Evolutionary conservation across 2,888 invertebrate genomes (phyloP).

Genomic region (Fabriciana adippe): DNA sequence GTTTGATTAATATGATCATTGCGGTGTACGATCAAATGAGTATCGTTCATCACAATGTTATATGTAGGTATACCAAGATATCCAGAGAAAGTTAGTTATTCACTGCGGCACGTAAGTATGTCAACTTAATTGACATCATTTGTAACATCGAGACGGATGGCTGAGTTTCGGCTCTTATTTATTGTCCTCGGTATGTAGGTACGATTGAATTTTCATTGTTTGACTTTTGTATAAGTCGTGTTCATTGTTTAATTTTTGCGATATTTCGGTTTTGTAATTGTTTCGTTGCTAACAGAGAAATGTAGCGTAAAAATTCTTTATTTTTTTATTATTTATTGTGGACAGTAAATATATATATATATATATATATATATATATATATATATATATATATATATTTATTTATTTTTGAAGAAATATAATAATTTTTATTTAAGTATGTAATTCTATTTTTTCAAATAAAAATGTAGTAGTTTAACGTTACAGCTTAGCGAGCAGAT

Average conservation of each 20-base stretch:
- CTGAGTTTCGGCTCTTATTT: slow-evolving; percentile 18
- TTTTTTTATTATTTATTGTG: too few species aligned
- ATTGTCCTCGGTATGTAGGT: slow-evolving; percentile 1
- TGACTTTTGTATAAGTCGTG: not conserved
- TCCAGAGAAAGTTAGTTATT: slow-evolving; percentile 24
- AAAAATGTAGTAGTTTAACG: not conserved
- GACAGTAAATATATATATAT: too few species aligned
- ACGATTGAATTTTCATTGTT: slow-evolving; percentile 7
- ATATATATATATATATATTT: too few species aligned
- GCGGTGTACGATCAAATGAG: slow-evolving; percentile 9
- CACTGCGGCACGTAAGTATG: slow-evolving; percentile 24
- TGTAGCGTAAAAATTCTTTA: not conserved
- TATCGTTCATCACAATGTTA: slow-evolving; percentile 6
- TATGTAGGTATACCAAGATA: not conserved
- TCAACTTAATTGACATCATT: slow-evolving; percentile 32
- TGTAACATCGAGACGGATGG: slow-evolving; percentile 26
- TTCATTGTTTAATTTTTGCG: not conserved
- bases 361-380: too few species aligned
- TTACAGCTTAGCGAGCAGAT: slow-evolving; percentile 26
- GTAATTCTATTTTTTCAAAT: not conserved
- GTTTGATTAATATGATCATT: not conserved
- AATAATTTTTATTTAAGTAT: too few species aligned
- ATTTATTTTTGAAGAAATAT: too few species aligned
- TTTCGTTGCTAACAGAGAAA: not conserved
- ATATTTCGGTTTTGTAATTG: not conserved